Evolutionary conservation across 2,888 invertebrate genomes (phyloP), one percentile per base, ranked within the genome.

Genomic region (Drosophila picticornis): DNA sequence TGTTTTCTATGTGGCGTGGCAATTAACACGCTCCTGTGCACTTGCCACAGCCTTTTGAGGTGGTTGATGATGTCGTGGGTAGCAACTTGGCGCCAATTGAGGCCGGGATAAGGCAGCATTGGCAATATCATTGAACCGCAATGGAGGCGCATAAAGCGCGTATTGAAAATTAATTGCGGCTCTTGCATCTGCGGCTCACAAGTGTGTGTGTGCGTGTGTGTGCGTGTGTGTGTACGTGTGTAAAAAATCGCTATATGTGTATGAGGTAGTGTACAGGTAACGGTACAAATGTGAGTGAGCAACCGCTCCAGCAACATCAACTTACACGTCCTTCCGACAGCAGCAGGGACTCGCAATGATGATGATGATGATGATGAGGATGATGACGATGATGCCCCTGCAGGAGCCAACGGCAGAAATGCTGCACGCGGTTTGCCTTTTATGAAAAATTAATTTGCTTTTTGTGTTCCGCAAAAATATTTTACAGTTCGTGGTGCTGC

Each of bases 391-490:
- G 73, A 56, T n/a, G 51, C n/a, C 53, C 29, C 60, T 22, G 25
- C 73, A 53, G 63, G 55, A 52, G 38, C 64, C 27, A 46, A 16
- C 25, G 25, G 46, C 46, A 46, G 16, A 46, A 46, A 46, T 46
- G 57, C 60, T 48, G 56, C 53, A 66, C 75, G 86, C 76, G 88
- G 85, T 84, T 84, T 81, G 82, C 84, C 84, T 89, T 86, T 87
- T 89, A 87, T 87, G 87, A 87, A 90, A 87, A 84, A 89, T 87
- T 90, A 87, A 87, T 87, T 87, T 81, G 84, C 84, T 80, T 87
- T 90, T 84, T 87, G 79, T 90, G 79, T 66, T 62, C 82, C 75
- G 84, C 90, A 86, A 87, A 89, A 90, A 86, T 86, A 88, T 86
- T 86, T 75, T 65, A 62, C 70, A 46, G 61, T 56, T 36, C 29